A percentile compares a stretch with the other conserved stretches of the same genome.
phyloP scores from a whole-genome alignment of 2,888 invertebrate species.

The Stictocephala bisonia region DNA sequence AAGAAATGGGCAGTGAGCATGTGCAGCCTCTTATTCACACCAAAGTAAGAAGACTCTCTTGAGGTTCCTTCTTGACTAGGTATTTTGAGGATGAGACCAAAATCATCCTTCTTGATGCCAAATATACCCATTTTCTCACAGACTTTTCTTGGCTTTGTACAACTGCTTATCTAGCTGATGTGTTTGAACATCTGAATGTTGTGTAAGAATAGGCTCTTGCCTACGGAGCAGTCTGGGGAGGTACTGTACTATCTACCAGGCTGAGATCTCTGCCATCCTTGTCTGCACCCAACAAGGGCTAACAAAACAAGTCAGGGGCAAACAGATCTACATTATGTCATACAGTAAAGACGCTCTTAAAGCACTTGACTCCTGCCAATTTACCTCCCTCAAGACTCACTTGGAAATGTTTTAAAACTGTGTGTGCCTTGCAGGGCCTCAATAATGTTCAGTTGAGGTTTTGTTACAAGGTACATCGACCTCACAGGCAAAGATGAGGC shows the following conservation, averaged over 20 bases:
- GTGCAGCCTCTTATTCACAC: neutral
- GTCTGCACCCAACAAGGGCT: too few relatives aligned
- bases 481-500: too few relatives aligned
- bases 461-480: too few relatives aligned
- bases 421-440: too few relatives aligned
- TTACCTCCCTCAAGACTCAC: too few relatives aligned
- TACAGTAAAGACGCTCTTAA: neutral
- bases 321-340: neutral
- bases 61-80: neutral
- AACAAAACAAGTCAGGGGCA: too few relatives aligned
- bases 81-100: neutral
- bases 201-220: neutral
- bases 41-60: neutral
- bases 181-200: slow-evolving; percentile 21
- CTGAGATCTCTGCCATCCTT: too few relatives aligned
- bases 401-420: too few relatives aligned
- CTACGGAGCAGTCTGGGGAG: too few relatives aligned
- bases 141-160: neutral
- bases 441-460: too few relatives aligned
- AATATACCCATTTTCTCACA: neutral
- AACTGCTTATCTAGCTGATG: neutral
- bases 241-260: too few relatives aligned
- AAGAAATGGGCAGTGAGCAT: neutral
- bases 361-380: too few relatives aligned
- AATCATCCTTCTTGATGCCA: neutral